phyloP scores from a whole-genome alignment of 2,113 vertebrate species.

The Melanocharis versteri region DNA sequence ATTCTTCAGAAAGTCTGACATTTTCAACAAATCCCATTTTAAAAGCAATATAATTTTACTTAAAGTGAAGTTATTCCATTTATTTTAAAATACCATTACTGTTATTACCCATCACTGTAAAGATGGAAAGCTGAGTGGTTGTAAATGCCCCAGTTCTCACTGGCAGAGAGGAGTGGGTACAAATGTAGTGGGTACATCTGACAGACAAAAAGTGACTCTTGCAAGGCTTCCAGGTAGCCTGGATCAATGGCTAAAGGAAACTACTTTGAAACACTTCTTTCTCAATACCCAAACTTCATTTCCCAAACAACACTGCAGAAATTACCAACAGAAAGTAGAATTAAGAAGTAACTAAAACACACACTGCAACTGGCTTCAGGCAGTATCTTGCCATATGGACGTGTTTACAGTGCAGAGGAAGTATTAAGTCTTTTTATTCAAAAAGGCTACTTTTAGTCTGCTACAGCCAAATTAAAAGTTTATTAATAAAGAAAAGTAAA shows the following conservation, averaged over 20 bases:
- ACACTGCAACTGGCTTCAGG: not conserved
- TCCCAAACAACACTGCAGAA: not conserved
- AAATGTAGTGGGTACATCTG: not conserved
- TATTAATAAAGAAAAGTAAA: not conserved
- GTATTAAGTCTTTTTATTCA: not conserved
- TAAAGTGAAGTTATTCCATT: not conserved
- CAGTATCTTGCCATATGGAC: not conserved
- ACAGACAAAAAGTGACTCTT: not conserved
- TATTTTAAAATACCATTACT: not conserved
- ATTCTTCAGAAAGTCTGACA: not conserved
- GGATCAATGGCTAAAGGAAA: not conserved
- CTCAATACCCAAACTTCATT: not conserved
- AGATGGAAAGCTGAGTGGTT: not conserved
- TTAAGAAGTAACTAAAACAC: not conserved
- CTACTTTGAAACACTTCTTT: not conserved
- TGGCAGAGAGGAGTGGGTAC: not conserved
- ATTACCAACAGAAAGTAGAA: not conserved
- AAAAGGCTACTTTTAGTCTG: not conserved
- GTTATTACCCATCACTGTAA: not conserved
- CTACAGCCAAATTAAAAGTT: not conserved
- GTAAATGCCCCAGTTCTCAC: not conserved
- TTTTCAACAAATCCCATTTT: not conserved
- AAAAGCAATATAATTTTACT: not conserved
- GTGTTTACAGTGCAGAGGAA: not conserved
- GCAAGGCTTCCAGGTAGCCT: not conserved